Evolutionary conservation across 2,113 vertebrate species (phyloP), one percentile per base, ranked within the genome.

Genomic region (Lamprologus callipterus): DNA sequence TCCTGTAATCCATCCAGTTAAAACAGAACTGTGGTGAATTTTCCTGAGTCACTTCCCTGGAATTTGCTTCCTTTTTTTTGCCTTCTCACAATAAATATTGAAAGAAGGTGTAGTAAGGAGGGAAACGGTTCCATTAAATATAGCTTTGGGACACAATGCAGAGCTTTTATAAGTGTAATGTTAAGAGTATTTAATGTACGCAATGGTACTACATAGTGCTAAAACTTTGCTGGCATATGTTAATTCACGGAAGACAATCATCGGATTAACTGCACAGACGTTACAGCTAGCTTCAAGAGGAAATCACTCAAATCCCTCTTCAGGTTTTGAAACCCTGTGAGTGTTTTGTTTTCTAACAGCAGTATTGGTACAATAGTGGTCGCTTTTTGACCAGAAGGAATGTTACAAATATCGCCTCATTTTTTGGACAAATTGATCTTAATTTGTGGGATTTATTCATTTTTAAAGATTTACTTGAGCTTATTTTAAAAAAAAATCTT

Each of bases 111-210:
- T 53, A 8, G 54, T 45, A 14, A 80, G 16, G 54, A 83, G 40
- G 60, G 35, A 85, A 86, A 82, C 7, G 3, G 53, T 60, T 79
- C 33, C 31, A 68, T 28, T 26, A 5, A 54, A 65, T 54, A 80
- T 19, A 51, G 10, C 23, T 33, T 45, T 68, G 9, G 9, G 53
- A 12, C 19, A 68, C 10, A 55, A 8, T 28, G 9, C n/a, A 57
- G 42, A 47, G 17, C 14, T 54, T 81, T 40, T 37, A 23, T 13
- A 45, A 42, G 45, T 85, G 51, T 35, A 57, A 37, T 42, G 4
- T 83, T 28, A 82, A 86, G 85, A 23, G 63, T 88, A 94, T 95
- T 63, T 92, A 92, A 94, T 92, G 83, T 94, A 91, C 84, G 89
- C 88, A 33, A 82, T 53, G 78, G 80, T 79, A 83, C 53, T 70